Percentiles rank a stretch among this genome's conserved stretches.
Evolutionary conservation across 92 coral and sea anemone genomes (phyloP).

Genomic region (Heteractis magnifica): DNA sequence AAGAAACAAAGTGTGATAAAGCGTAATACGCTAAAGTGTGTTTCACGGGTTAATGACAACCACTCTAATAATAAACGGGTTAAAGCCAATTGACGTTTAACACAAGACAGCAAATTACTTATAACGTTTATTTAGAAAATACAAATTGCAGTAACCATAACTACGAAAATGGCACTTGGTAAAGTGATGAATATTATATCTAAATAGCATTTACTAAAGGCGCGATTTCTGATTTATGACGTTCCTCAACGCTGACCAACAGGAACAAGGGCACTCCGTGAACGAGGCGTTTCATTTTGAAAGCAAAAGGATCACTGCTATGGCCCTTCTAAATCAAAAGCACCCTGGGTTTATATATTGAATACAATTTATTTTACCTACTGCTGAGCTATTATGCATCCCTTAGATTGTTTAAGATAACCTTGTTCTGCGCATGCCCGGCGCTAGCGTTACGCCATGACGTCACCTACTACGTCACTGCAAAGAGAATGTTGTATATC

Average conservation of each 20-base stretch:
- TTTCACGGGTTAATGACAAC: too few relatives aligned
- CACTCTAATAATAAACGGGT: too few relatives aligned
- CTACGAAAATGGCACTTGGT: background rate
- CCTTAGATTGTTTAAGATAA: background rate
- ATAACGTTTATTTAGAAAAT: conserved; percentile 3
- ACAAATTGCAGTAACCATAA: background rate
- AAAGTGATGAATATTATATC: background rate
- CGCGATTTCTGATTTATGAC: background rate
- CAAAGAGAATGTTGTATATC: background rate
- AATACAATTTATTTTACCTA: background rate
- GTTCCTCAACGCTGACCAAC: background rate
- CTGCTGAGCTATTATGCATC: background rate
- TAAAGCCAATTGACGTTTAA: background rate
- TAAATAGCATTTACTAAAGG: background rate
- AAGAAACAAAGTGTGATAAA: too few relatives aligned
- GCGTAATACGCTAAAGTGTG: too few relatives aligned
- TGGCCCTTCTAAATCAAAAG: background rate
- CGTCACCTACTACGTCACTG: too few relatives aligned
- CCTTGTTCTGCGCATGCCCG: background rate
- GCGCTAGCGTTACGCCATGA: too few relatives aligned
- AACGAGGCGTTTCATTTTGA: background rate
- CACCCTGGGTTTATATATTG: background rate
- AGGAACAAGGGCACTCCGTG: background rate
- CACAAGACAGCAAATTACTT: background rate
- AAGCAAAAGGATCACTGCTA: background rate